Evolutionary conservation across 2,888 invertebrate species (phyloP).

Genomic region (Ceratothoa steindachneri): DNA sequence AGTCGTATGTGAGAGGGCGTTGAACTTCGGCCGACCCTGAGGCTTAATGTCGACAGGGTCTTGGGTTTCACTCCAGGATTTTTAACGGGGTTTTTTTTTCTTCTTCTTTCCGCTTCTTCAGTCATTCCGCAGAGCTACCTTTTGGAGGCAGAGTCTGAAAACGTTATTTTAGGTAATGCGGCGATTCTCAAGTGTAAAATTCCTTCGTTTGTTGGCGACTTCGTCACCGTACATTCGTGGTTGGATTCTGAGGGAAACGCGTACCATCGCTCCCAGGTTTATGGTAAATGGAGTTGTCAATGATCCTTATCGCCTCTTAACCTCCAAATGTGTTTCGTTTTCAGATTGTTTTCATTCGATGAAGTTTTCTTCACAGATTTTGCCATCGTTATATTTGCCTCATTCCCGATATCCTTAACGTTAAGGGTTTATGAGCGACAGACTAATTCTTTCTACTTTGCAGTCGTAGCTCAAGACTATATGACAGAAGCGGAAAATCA

Average conservation of each 20-base stretch:
- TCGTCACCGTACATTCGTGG: constrained; percentile 54
- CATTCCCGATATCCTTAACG: too few species aligned
- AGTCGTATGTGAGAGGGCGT: too few species aligned
- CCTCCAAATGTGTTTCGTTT: not conserved
- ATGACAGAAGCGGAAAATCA: constrained; percentile 56
- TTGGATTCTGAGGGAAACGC: constrained; percentile 40
- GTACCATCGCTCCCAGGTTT: constrained; percentile 26
- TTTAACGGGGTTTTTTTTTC: not conserved
- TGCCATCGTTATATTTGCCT: not conserved
- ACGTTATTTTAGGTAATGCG: constrained; percentile 82
- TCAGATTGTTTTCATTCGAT: not conserved
- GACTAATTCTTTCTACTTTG: not conserved
- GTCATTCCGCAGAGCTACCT: constrained; percentile 74
- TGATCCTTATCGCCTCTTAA: not conserved
- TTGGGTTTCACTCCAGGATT: not conserved
- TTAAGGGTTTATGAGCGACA: too few species aligned
- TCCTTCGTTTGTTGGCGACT: constrained; percentile 54
- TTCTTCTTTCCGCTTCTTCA: not conserved
- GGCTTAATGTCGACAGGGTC: too few species aligned
- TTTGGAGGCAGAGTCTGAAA: constrained; percentile 88
- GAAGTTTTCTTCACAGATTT: not conserved
- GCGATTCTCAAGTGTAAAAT: constrained; percentile 57
- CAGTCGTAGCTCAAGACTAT: constrained; percentile 45
- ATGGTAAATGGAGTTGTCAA: constrained; percentile 30
- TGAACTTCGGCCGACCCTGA: too few species aligned